Evolutionary conservation across 2,888 invertebrate genomes (phyloP), one percentile per base, ranked within the genome.

Genomic region (Cephus sareptanus): DNA sequence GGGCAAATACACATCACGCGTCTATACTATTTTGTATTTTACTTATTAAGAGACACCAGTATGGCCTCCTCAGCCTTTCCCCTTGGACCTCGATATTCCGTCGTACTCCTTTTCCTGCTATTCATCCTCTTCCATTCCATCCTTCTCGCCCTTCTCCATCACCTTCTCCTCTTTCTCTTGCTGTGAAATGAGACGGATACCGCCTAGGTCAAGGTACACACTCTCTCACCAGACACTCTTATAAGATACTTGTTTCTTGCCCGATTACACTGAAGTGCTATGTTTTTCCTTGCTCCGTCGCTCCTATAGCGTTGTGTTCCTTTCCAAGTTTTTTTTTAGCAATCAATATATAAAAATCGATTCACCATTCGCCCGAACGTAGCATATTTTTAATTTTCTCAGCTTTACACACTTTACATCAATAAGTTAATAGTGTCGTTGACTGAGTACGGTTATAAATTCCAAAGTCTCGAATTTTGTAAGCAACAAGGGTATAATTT

Each of bases 1-100:
- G 80, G 84, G 84, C 84, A 86, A 87, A 88, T 85, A 85, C 84
- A 81, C 83, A 79, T 83, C 74, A 70, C 15, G 56, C 40, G 79
- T 79, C 80, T 74, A 79, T 56, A 56, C 56, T 80, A 83, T 81
- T 85, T 84, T 79, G 77, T 56, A 56, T 82, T 84, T 84, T 77
- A 79, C 75, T 76, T 85, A 85, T 83, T 82, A 82, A 84, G 81
- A 81, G 73, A 79, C 23, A 23, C 56, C 23, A 56, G 56, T 23
- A 9, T 56, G 56, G 23, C 56, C 23, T 56, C 71, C 71, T 31
- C 30, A 9, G 30, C 34, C 34, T n/a, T 30, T 23, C 30, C 71
- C 30, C 23, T 15, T 23, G 71, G 71, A 71, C 6, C 31, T 33
- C 34, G 31, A 30, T 56, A 71, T 30, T 34, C 4, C 11, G 23